Percentiles rank a stretch among this genome's conserved stretches.
phyloP scores from a whole-genome alignment of 2,113 vertebrate species.

The Labrus mixtus region DNA sequence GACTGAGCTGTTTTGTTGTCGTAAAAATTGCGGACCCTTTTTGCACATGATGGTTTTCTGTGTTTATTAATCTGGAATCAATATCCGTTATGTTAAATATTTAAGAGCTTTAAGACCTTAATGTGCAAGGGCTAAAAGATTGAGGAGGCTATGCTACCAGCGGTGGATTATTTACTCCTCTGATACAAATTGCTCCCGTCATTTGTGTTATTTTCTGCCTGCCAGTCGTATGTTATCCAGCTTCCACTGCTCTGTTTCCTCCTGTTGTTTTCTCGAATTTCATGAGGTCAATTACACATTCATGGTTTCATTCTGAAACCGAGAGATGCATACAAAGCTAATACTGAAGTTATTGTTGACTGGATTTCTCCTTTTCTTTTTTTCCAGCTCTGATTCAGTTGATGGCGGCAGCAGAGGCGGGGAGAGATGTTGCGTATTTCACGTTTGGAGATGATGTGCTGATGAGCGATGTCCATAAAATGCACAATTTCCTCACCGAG shows the following conservation, averaged over 20 bases:
- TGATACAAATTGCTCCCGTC: constrained; percentile 62
- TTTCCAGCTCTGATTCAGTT: constrained; percentile 94
- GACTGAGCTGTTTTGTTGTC: constrained; percentile 30
- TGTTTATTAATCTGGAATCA: constrained; percentile 69
- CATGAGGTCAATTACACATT: constrained; percentile 47
- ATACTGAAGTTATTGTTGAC: not conserved
- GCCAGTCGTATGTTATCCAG: constrained; percentile 31
- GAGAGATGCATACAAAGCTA: not conserved
- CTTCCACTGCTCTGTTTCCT: constrained; percentile 51
- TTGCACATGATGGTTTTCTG: constrained; percentile 52
- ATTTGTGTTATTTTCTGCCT: constrained; percentile 47
- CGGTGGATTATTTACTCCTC: constrained; percentile 61
- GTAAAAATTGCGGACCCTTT: constrained; percentile 58
- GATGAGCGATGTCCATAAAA: constrained; percentile 92
- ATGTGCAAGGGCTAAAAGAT: constrained; percentile 67
- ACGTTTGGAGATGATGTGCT: constrained; percentile 94
- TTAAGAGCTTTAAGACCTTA: constrained; percentile 57
- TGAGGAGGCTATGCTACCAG: constrained; percentile 47
- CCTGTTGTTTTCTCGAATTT: constrained; percentile 16
- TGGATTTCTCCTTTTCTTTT: constrained; percentile 3
- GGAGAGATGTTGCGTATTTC: constrained; percentile 95
- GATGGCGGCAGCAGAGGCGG: constrained; percentile 92
- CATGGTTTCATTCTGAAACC: constrained; percentile 32
- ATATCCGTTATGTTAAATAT: constrained; percentile 76
- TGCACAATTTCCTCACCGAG: constrained; percentile 91